A percentile compares a stretch with the other conserved stretches of the same genome.
Conservation (phyloP, 2,113 vertebrate genomes). For the Bufo gargarizans region DNA sequence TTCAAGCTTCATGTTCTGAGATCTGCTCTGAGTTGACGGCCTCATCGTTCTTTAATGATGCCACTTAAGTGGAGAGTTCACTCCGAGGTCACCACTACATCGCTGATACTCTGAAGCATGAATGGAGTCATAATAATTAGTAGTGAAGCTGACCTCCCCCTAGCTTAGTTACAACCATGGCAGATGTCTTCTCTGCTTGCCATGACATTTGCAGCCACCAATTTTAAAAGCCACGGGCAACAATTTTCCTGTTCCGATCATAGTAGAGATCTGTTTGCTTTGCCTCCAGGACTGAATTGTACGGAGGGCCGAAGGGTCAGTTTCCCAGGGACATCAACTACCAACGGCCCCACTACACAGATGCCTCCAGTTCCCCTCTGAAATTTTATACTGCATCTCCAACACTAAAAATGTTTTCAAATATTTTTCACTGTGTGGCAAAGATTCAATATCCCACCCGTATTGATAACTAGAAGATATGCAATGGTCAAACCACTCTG, state of each 20-base stretch:
- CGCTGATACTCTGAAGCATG: background rate
- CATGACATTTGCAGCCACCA: slow-evolving; percentile 7
- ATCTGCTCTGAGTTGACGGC: background rate
- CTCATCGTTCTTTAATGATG: background rate
- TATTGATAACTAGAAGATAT: no score
- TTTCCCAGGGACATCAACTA: background rate
- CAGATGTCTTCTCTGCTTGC: slow-evolving; percentile 12
- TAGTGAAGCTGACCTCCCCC: slow-evolving; percentile 9
- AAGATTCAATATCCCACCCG: no score
- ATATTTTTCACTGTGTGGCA: no score
- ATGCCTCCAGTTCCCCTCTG: background rate
- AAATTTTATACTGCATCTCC: background rate
- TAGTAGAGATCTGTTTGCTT: background rate
- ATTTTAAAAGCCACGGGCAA: background rate
- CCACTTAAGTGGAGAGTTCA: background rate
- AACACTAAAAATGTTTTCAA: background rate
- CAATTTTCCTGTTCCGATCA: background rate
- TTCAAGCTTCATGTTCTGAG: background rate
- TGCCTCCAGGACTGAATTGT: background rate
- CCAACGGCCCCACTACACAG: background rate
- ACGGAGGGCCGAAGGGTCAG: background rate
- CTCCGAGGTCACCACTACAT: background rate
- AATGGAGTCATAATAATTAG: background rate
- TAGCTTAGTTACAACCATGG: background rate
- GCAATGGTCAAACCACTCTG: no score